Evolutionary conservation across 2,888 invertebrate genomes (phyloP).

Genomic region (Cheiracanthium punctorium): DNA sequence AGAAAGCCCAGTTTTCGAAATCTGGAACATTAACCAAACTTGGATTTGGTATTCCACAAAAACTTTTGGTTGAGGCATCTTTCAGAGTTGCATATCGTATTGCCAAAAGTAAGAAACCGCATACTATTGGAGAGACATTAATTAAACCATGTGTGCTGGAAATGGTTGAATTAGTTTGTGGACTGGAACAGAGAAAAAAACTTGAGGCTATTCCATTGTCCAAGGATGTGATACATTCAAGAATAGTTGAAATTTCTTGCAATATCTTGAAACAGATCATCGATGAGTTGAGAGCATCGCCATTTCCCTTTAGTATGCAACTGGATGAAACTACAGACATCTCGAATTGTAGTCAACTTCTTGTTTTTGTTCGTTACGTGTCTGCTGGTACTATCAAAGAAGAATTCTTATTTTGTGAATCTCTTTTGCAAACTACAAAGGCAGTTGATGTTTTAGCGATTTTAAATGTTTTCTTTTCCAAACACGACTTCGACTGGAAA

Average conservation of each 20-base stretch:
- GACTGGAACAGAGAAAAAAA: constrained; percentile 57
- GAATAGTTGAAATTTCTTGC: constrained; percentile 55
- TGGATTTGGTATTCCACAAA: too few relatives aligned
- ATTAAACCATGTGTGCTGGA: constrained; percentile 47
- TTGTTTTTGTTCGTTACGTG: constrained; percentile 35
- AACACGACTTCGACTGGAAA: too few relatives aligned
- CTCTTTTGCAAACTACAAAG: too few relatives aligned
- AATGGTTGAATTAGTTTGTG: constrained; percentile 54
- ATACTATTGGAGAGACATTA: constrained; percentile 59
- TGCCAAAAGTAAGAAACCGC: constrained; percentile 50
- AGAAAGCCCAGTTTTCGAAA: too few relatives aligned
- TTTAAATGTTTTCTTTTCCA: too few relatives aligned
- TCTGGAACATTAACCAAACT: too few relatives aligned
- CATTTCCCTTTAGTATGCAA: constrained; percentile 61
- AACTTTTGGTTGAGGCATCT: too few relatives aligned
- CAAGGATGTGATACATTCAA: constrained; percentile 51
- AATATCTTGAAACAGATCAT: constrained; percentile 59
- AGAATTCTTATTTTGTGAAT: constrained; percentile 6
- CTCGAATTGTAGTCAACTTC: constrained; percentile 48
- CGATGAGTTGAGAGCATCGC: constrained; percentile 45
- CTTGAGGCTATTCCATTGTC: constrained; percentile 59
- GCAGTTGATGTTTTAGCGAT: too few relatives aligned
- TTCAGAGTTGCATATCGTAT: constrained; percentile 47
- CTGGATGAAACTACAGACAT: constrained; percentile 77
- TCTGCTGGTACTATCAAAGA: constrained; percentile 17